Evolutionary conservation across 2,888 invertebrate genomes (phyloP), one percentile per base, ranked within the genome.

Genomic region (Cantharis nigra): DNA sequence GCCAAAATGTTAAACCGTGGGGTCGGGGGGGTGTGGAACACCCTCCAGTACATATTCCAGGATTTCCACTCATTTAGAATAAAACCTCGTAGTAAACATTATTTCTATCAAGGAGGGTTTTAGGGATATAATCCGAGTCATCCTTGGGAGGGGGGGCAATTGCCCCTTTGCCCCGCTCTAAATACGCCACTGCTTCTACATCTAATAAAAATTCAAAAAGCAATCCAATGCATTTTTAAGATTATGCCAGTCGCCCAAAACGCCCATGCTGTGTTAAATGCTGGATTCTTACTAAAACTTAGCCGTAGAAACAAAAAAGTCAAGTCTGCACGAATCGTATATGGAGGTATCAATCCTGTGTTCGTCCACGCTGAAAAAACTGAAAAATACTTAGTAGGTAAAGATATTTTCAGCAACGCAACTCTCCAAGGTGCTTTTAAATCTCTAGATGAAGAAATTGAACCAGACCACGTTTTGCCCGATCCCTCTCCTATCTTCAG

Each of bases 261-360:
- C 83, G 92, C 94, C 0, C 93, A 93, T 81, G 94, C 94, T 0
- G 91, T 92, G 82, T 92, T 95, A 0, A 94, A 94, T 82, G 93
- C 93, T 23, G 95, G 91, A 3, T 94, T 94, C 84, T 87, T 92
- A 0, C 91, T 93, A 77, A 90, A 92, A 84, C 85, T 94, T 69
- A 85, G 89, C 78, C 82, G 91, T 65, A 87, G 87, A 64, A 33
- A 33, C 13, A 84, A 89, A 18, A 84, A 89, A 18, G 84, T 91
- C 0, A 79, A 85, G 14, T 89, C 89, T 0, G 91, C 92, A 0
- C 90, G 88, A 9, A 90, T 95, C 63, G 91, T 93, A 23, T 93
- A 90, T 83, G 94, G 94, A 0, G 92, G 92, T 69, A 93, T 95
- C 33, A 88, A 88, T 77, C 87, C 91, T 16, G 80, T 81, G 9